Evolutionary conservation across 1,140 invertebrate genomes (phyloP).

Genomic region (Apis florea): DNA sequence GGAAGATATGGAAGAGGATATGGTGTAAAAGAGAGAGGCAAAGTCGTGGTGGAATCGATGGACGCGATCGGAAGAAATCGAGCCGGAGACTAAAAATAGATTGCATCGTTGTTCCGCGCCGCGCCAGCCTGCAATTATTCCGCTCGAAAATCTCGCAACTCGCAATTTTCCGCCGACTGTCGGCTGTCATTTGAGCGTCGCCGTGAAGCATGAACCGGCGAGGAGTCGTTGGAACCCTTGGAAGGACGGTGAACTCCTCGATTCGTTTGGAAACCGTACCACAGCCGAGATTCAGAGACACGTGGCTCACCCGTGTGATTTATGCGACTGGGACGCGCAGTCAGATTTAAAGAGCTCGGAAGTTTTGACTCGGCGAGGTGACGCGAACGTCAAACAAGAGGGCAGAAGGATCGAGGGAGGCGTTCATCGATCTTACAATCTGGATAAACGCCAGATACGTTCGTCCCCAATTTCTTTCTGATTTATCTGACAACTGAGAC

Average conservation of each 20-base stretch:
- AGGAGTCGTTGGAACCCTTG: background rate
- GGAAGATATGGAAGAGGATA: too few relatives aligned
- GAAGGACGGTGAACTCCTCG: background rate
- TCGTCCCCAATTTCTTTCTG: background rate
- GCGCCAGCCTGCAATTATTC: background rate
- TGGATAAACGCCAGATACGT: constrained; percentile 29
- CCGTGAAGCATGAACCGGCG: background rate
- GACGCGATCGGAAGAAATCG: background rate
- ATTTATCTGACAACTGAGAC: too few relatives aligned
- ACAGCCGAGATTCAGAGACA: background rate
- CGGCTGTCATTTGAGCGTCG: background rate
- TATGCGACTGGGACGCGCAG: background rate
- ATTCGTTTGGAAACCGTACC: background rate
- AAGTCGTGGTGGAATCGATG: background rate
- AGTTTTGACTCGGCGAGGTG: background rate
- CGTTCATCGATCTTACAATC: constrained; percentile 22
- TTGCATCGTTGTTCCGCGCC: background rate
- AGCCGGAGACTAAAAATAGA: background rate
- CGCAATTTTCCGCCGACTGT: background rate
- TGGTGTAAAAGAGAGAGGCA: too few relatives aligned
- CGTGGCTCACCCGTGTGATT: background rate
- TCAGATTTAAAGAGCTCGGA: background rate
- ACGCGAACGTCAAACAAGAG: constrained; percentile 4
- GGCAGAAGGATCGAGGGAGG: background rate
- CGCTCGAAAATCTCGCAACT: background rate